Conservation (phyloP, 2,888 invertebrate genomes). For the Macaria liturata region DNA sequence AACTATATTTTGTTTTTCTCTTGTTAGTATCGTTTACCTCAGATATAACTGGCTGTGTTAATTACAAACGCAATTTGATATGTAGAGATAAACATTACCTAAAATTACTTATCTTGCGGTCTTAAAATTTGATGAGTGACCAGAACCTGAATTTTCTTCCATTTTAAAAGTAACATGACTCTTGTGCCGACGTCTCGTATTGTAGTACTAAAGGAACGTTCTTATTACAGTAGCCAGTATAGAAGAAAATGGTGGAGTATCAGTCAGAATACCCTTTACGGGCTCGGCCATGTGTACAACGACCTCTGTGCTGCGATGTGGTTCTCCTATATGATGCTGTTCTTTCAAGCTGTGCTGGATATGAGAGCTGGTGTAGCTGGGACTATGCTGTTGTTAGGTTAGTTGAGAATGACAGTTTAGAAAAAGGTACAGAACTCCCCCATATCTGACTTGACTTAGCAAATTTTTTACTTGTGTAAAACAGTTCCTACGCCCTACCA, state of each 20-base stretch:
- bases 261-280: conserved; percentile 80
- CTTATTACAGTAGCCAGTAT: conserved; percentile 55
- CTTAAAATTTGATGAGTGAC: no score
- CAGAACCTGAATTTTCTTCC: not conserved
- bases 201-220: not conserved
- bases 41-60: no score
- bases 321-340: conserved; percentile 96
- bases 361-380: conserved; percentile 84
- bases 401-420: conserved; percentile 11
- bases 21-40: no score
- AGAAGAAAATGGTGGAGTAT: conserved; percentile 63
- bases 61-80: no score
- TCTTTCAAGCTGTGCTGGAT: conserved; percentile 86
- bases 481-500: no score
- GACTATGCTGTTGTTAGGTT: conserved; percentile 88
- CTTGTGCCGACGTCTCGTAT: not conserved
- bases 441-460: not conserved
- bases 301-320: conserved; percentile 98
- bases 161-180: not conserved
- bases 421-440: not conserved
- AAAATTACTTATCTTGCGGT: no score
- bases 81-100: no score
- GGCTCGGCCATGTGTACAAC: conserved; percentile 95
- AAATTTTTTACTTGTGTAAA: no score
- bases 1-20: no score